Evolutionary conservation across 2,113 vertebrate genomes (phyloP).

Genomic region (Serilophus lunatus): DNA sequence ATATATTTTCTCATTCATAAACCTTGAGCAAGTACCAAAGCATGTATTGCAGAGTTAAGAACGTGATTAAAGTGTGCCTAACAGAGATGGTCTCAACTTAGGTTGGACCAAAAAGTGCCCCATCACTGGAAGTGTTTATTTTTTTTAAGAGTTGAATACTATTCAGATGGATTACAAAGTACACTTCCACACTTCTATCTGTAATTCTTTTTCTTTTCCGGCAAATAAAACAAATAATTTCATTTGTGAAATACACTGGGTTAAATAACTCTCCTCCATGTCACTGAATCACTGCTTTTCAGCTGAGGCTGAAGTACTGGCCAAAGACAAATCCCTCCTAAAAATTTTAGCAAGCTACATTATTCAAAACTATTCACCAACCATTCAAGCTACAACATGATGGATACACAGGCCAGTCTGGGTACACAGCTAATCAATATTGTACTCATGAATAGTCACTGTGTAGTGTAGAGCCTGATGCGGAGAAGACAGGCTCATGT

Average conservation of each 20-base stretch:
- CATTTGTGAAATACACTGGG: background rate
- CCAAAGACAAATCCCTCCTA: background rate
- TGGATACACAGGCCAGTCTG: background rate
- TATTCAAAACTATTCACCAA: slow-evolving; percentile 16
- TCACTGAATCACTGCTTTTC: background rate
- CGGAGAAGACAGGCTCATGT: fast-evolving
- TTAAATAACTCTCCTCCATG: background rate
- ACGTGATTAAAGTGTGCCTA: background rate
- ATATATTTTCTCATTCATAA: background rate
- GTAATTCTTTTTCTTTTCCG: background rate
- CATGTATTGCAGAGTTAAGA: background rate
- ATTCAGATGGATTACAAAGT: background rate
- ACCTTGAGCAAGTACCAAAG: background rate
- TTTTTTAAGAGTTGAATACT: background rate
- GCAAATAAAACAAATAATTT: background rate
- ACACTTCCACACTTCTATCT: background rate
- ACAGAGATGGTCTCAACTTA: background rate
- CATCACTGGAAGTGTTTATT: background rate
- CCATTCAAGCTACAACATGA: background rate
- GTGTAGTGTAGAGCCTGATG: fast-evolving
- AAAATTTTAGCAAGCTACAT: background rate
- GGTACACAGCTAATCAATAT: slow-evolving; percentile 19
- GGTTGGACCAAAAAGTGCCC: background rate
- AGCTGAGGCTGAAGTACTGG: background rate
- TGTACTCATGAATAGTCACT: background rate